Conservation (phyloP, 2,888 invertebrate genomes). For the Yponomeuta evonymella region DNA sequence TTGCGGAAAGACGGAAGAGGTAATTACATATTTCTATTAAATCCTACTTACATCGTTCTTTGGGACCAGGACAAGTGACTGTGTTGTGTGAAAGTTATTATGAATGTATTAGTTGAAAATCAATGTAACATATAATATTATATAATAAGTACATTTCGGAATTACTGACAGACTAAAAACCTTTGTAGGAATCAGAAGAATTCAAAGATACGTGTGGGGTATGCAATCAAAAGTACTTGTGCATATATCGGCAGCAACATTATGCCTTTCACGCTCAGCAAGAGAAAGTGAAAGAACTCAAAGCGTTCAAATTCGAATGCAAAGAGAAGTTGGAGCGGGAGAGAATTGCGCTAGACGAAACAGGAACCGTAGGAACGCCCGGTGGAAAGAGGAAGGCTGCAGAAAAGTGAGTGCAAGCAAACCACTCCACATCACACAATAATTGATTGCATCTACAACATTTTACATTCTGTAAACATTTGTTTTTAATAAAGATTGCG, state of each 20-base stretch:
- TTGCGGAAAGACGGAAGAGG: slow-evolving; percentile 77
- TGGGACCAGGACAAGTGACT: too few species aligned
- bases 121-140: too few species aligned
- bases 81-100: too few species aligned
- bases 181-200: slow-evolving; percentile 58
- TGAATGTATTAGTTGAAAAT: too few species aligned
- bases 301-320: slow-evolving; percentile 21
- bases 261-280: slow-evolving; percentile 62
- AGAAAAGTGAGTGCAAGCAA: slow-evolving; percentile 38
- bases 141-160: too few species aligned
- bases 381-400: slow-evolving; percentile 48
- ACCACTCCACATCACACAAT: background rate
- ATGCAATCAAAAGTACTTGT: slow-evolving; percentile 67
- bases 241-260: slow-evolving; percentile 77
- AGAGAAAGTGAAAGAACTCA: slow-evolving; percentile 32
- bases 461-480: too few species aligned
- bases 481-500: too few species aligned
- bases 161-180: background rate
- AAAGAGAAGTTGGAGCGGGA: slow-evolving; percentile 30
- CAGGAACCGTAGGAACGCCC: slow-evolving; percentile 9
- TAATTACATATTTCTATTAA: slow-evolving; percentile 28
- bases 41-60: background rate
- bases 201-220: slow-evolving; percentile 69
- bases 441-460: too few species aligned
- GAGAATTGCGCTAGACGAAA: slow-evolving; percentile 19